Evolutionary conservation across 2,888 invertebrate species (phyloP).

Genomic region (Argyra leucocephala): DNA sequence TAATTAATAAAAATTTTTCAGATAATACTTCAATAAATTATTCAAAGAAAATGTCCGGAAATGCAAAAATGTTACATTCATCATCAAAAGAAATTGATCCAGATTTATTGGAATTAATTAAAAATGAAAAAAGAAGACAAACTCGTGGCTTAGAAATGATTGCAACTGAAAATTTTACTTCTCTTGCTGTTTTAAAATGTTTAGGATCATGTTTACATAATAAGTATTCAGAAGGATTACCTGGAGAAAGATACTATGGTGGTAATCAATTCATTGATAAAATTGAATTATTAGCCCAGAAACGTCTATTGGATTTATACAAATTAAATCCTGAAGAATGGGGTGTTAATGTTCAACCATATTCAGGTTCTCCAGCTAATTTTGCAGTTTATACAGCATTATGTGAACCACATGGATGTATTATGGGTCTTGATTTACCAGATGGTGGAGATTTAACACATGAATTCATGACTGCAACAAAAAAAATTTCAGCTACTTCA

Average conservation of each 20-base stretch:
- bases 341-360: conserved; percentile 97
- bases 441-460: conserved; percentile 96
- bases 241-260: conserved; percentile 91
- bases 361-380: conserved; percentile 91
- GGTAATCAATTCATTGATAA: conserved; percentile 94
- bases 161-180: conserved; percentile 94
- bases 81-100: conserved; percentile 73
- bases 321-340: conserved; percentile 73
- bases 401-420: conserved; percentile 83
- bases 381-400: conserved; percentile 90
- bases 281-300: conserved; percentile 80
- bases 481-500: conserved; percentile 92
- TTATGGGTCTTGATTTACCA: conserved; percentile 93
- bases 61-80: conserved; percentile 48
- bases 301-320: conserved; percentile 76
- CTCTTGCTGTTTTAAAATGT: conserved; percentile 79
- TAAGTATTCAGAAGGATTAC: conserved; percentile 91
- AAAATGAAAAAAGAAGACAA: conserved; percentile 80
- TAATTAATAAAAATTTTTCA: neutral
- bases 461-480: conserved; percentile 79
- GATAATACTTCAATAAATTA: too few species aligned
- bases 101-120: conserved; percentile 71
- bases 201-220: conserved; percentile 86
- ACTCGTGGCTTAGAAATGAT: conserved; percentile 83
- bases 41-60: conserved; percentile 31